Base-by-base conservation (phyloP, 1,140 invertebrate genomes). In the Zaprionus kolodkinae region DNA sequence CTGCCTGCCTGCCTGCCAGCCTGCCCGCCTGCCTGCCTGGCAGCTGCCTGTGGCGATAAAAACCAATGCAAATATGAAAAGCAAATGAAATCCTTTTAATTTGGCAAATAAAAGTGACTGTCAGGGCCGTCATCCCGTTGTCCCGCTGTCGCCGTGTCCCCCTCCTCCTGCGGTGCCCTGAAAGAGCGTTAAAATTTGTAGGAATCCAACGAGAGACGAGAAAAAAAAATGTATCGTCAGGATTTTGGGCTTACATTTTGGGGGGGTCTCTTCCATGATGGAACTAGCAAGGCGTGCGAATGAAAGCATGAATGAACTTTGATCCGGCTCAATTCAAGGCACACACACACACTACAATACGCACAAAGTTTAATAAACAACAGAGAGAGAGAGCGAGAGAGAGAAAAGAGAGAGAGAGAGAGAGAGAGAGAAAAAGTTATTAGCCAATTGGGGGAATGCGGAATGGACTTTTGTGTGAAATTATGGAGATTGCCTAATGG, bases 41-140 rank as follows among this genome's bases (percentile, higher is more conserved):
- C 21, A 33, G 40, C 54, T 71, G 83, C 62, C 60, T 69, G 60
- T 45, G 68, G 77, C 84, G 79, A 83, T 88, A 87, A 88, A 87
- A 84, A 79, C 68, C 84, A 68, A 68, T 75, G 77, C 84, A 87
- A 87, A 87, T 83, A 88, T 87, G 84, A 80, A 88, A 80, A 66
- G 84, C 77, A 81, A 83, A 79, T 80, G 76, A 87, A 87, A 88
- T 88, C 84, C 84, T 87, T 87, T 88, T 87, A 87, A 87, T 88
- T 87, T 87, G 77, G 63, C 84, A 87, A 87, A 87, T 88, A 87
- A 87, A 87, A 88, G 66, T 74, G 81, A 75, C 60, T 72, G 64
- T 66, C 68, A 63, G 61, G 43, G 63, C 12, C 3, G 54, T n/a
- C 11, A 3, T 25, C 17, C 17, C 9, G 45, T 30, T 30, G 27